Base-by-base conservation (phyloP, 2,888 invertebrate genomes). In the Lycocerus yunnanus region DNA sequence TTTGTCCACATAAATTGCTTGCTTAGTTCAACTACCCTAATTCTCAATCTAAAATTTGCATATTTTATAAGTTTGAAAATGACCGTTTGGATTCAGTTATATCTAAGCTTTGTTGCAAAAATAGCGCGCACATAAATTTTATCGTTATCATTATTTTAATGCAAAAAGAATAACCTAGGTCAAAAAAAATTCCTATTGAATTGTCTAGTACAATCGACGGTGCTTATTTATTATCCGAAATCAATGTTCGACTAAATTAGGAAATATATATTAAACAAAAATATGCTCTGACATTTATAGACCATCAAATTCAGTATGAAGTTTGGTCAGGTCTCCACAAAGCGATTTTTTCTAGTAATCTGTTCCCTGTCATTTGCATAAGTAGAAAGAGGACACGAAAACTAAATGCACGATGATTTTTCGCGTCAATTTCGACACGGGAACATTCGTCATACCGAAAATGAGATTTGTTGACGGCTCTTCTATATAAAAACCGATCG, bases 161-260 rank as follows among this genome's bases (percentile, higher is more conserved):
- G 21, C 15, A 71, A 21, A 58, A 63, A 43, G 24, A 65, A 69
- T 15, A 3, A 15, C 15, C 61, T 15, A 61, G 16, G 15, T 13
- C 15, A 61, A 61, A 61, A 16, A 61, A 61, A 61, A 15, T 18
- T 15, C 15, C 18, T 61, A 16, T 61, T 43, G 43, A 43, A n/a
- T 43, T 43, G 43, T 43, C 43, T 43, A 43, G 43, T 43, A 43
- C 43, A 43, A 43, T 43, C 43, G 43, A 8, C 43, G 43, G 81
- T 84, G 84, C 84, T 84, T 85, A 85, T 85, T 85, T 85, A 85
- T 85, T 84, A 83, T 79, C 82, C 81, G 80, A 83, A 85, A 85
- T 84, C 85, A 84, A 85, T 85, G 85, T 84, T 83, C 84, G 84
- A 83, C 84, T 84, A 83, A 85, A 85, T 85, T 84, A 84, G 83